Evolutionary conservation across 1,140 invertebrate species (phyloP), one percentile per base, ranked within the genome.

Genomic region (Choristoneura fumiferana): DNA sequence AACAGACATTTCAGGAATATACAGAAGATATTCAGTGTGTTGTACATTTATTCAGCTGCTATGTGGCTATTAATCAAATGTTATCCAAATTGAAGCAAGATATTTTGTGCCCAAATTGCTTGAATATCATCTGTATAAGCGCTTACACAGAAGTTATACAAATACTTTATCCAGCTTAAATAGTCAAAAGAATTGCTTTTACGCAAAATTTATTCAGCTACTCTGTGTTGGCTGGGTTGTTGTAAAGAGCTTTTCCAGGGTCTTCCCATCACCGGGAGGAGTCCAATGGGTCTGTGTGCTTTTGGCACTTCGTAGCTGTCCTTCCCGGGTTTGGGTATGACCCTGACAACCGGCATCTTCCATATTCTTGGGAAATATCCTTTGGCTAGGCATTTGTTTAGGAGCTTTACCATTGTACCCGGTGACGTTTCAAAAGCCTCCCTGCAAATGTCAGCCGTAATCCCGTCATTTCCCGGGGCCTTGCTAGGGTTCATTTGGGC

Each of bases 271-370:
- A n/a, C n/a, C n/a, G 54, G 15, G 2, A 56, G 34, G 2, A 39
- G 36, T 6, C 54, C 54, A 18, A 56, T 22, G 4, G 54, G 54
- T 14, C 14, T 14, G 17, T 56, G 37, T 1, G 54, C 12, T 36
- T 56, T 56, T 0, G 36, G 37, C 0, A 2, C 4, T 1, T 35
- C 14, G n/a, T 56, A 56, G 14, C 40, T 37, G 3, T 36, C 15
- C 4, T 37, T 36, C 2, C 54, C 54, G 4, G 37, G 36, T 39
- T 56, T 56, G 1, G 54, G 54, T 0, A 56, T 56, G 0, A 56
- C 10, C 29, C 18, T 39, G 1, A 56, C n/a, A 1, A n/a, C n/a
- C 1, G 54, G n/a, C 10, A 8, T 9, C 37, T 56, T 56, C 54
- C 36, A 56, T 1, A 2, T 29, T 3, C 15, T 22, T 6, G 54